Percentiles rank a stretch among this genome's conserved stretches.
phyloP scores from a whole-genome alignment of 2,797 vertebrate species.

The Oreochromis grahami region DNA sequence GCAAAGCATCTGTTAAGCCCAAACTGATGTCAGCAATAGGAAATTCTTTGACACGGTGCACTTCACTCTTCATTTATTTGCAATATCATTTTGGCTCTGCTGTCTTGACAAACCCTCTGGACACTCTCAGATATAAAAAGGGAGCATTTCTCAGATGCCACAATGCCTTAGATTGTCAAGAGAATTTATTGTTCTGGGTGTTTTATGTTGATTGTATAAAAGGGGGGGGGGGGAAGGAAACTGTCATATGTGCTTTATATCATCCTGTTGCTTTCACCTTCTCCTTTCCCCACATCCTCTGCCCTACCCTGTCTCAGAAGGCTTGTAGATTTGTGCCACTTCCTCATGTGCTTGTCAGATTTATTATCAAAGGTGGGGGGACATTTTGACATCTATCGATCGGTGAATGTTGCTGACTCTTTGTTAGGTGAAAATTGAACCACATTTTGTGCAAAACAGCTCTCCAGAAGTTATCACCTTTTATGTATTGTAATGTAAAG shows the following conservation, averaged over 20 bases:
- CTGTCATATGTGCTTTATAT: background rate
- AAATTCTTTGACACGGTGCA: background rate
- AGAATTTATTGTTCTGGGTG: background rate
- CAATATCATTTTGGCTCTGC: conserved; percentile 3
- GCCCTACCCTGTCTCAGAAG: background rate
- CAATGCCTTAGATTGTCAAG: conserved; percentile 18
- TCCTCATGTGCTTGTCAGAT: conserved; percentile 32
- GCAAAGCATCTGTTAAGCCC: conserved; percentile 42
- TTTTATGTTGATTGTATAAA: conserved; percentile 15
- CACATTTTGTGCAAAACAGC: conserved; percentile 43
- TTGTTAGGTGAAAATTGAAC: conserved; percentile 59
- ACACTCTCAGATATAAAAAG: background rate
- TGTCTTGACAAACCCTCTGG: conserved; percentile 5
- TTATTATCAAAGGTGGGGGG: conserved; percentile 27
- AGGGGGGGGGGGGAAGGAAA: background rate
- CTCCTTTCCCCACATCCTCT: background rate
- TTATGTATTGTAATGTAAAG: conserved; percentile 29
- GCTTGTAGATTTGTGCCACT: conserved; percentile 17
- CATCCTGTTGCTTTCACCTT: background rate
- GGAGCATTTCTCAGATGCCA: conserved; percentile 20
- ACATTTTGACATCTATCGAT: conserved; percentile 57
- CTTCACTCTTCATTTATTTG: conserved; percentile 44
- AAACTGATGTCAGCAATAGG: conserved; percentile 43
- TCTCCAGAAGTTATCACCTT: conserved; percentile 34
- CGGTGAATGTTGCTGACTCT: conserved; percentile 44